phyloP scores from a whole-genome alignment of 2,888 invertebrate species.

The Torymus tubicola region DNA sequence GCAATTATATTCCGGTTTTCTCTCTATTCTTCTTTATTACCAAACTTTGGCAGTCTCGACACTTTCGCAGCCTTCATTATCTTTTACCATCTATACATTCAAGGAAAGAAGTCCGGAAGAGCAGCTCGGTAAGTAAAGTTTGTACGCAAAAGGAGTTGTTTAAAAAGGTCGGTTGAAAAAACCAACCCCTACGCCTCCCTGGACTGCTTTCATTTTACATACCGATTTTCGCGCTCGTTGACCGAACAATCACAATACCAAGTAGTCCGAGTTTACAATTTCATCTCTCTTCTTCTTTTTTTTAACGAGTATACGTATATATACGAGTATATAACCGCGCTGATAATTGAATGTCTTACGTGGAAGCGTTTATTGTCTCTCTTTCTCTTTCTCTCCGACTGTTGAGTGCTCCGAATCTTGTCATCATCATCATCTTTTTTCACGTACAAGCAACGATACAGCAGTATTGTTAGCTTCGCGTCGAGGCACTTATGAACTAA shows the following conservation, averaged over 20 bases:
- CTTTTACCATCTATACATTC: not conserved
- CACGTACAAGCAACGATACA: constrained; percentile 32
- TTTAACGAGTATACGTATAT: not conserved
- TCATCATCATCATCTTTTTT: not conserved
- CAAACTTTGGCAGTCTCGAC: constrained; percentile 36
- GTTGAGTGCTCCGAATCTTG: constrained; percentile 23
- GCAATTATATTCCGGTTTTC: constrained; percentile 1
- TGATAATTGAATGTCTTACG: constrained; percentile 52
- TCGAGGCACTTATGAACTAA: constrained; percentile 53
- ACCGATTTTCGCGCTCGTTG: not conserved
- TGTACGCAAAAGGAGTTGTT: constrained; percentile 1
- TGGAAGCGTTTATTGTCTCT: constrained; percentile 54
- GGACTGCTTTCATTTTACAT: constrained; percentile 7
- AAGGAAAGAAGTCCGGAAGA: constrained; percentile 23
- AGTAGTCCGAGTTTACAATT: constrained; percentile 2
- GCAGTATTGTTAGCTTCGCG: constrained; percentile 38
- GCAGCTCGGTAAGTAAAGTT: not conserved
- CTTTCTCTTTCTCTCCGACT: constrained; percentile 47
- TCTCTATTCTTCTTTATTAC: constrained; percentile 13
- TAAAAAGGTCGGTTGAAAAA: constrained; percentile 1
- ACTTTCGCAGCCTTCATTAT: constrained; percentile 7
- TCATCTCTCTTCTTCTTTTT: too few relatives aligned
- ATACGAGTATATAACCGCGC: constrained; percentile 5
- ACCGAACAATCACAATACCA: constrained; percentile 3
- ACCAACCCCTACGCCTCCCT: not conserved